Evolutionary conservation across 2,797 vertebrate species (phyloP).

Genomic region (Psittacula echo): DNA sequence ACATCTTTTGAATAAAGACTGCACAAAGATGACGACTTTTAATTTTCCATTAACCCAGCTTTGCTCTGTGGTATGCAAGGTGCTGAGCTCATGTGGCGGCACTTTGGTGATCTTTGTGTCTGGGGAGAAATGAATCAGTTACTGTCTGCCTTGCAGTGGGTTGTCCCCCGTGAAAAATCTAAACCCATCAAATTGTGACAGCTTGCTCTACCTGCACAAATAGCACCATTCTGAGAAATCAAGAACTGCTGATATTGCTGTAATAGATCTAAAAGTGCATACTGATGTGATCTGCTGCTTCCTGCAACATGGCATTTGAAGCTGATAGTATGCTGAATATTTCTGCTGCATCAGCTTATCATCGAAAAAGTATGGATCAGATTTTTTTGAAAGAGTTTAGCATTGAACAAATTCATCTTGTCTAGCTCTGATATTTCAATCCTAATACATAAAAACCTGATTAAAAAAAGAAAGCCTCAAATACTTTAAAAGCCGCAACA

Average conservation of each 20-base stretch:
- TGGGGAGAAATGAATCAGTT: neutral
- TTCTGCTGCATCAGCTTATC: conserved; percentile 14
- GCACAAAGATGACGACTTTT: conserved; percentile 24
- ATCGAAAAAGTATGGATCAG: neutral
- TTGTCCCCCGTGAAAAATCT: conserved; percentile 27
- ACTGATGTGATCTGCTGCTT: conserved; percentile 49
- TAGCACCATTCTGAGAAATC: conserved; percentile 50
- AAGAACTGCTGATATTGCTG: conserved; percentile 20
- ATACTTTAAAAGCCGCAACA: neutral
- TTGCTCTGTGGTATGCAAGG: neutral
- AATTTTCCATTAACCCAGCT: conserved; percentile 15
- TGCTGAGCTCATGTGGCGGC: neutral
- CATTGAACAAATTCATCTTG: neutral
- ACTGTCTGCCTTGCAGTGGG: neutral
- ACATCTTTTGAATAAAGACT: neutral
- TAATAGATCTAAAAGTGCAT: conserved; percentile 52
- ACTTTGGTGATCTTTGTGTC: neutral
- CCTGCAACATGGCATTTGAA: conserved; percentile 15
- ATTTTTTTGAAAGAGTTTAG: conserved; percentile 8
- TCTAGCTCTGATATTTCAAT: neutral
- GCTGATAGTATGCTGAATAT: neutral
- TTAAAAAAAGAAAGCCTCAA: neutral
- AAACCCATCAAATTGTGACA: conserved; percentile 28
- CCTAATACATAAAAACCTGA: neutral
- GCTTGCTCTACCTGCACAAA: conserved; percentile 46